phyloP scores from a whole-genome alignment of 2,888 invertebrate species.

The Synanthedon vespiformis region DNA sequence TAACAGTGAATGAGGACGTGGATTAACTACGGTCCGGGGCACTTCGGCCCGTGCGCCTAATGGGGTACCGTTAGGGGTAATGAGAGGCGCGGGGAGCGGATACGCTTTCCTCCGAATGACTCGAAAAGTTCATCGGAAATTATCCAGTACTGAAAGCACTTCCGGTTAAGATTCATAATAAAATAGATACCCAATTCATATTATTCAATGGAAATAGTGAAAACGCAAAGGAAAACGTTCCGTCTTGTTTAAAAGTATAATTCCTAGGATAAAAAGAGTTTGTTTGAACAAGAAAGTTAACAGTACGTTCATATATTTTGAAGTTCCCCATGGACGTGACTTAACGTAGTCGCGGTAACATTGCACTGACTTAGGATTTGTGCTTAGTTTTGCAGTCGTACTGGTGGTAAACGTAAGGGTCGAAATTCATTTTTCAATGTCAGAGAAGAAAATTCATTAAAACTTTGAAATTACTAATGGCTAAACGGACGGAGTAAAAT shows the following conservation, averaged over 20 bases:
- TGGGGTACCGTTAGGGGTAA: slow-evolving; percentile 65
- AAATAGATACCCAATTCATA: background rate
- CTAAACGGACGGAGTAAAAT: slow-evolving; percentile 67
- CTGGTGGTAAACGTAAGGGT: slow-evolving; percentile 45
- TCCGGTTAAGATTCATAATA: background rate
- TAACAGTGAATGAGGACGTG: slow-evolving; percentile 71
- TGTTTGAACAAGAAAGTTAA: background rate
- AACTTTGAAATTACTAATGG: slow-evolving; percentile 70
- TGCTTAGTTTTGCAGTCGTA: slow-evolving; percentile 18
- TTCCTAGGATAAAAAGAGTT: background rate
- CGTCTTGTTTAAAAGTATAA: slow-evolving; percentile 2
- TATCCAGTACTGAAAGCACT: background rate
- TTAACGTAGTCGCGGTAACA: slow-evolving; percentile 16
- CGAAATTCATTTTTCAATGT: slow-evolving; percentile 68
- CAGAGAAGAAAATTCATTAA: slow-evolving; percentile 69
- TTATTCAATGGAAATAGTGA: no score
- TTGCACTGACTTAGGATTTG: slow-evolving; percentile 32
- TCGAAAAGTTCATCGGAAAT: slow-evolving; percentile 26
- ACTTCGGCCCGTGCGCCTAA: slow-evolving; percentile 66
- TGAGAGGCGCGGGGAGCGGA: slow-evolving; percentile 52
- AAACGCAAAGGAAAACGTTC: background rate
- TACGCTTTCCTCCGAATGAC: slow-evolving; percentile 26
- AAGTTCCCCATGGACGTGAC: background rate
- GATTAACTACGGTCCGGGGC: slow-evolving; percentile 70
- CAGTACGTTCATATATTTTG: no score